A percentile compares a stretch with the other conserved stretches of the same genome.
Conservation (phyloP, 2,113 vertebrate species). For the Neolamprologus toae region DNA sequence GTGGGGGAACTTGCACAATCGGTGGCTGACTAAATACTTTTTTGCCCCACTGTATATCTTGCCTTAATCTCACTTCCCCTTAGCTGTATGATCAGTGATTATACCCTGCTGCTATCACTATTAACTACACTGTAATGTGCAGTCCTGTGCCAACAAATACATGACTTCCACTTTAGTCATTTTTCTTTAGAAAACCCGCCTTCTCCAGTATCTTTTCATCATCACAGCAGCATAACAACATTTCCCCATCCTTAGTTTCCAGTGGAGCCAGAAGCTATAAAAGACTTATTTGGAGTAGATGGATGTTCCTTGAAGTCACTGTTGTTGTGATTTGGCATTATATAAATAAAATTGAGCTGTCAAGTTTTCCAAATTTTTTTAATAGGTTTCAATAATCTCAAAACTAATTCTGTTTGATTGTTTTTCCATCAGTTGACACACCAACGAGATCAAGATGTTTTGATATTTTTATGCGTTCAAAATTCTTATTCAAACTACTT, state of each 20-base stretch:
- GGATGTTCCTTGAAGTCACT: background rate
- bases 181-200: background rate
- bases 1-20: no score
- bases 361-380: background rate
- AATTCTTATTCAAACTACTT: background rate
- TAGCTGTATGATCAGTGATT: background rate
- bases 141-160: rapidly evolving
- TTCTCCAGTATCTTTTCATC: background rate
- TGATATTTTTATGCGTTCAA: background rate
- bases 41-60: no score
- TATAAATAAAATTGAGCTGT: background rate
- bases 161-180: background rate
- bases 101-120: background rate
- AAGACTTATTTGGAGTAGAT: background rate
- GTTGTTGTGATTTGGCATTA: background rate
- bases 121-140: background rate
- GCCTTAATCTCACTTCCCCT: background rate
- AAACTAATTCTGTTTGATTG: slow-evolving; percentile 6
- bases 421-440: background rate
- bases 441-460: background rate
- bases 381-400: background rate
- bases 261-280: background rate
- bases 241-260: background rate
- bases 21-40: no score
- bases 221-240: background rate